phyloP scores from a whole-genome alignment of 2,113 vertebrate species.

The Tragelaphus imberbis region DNA sequence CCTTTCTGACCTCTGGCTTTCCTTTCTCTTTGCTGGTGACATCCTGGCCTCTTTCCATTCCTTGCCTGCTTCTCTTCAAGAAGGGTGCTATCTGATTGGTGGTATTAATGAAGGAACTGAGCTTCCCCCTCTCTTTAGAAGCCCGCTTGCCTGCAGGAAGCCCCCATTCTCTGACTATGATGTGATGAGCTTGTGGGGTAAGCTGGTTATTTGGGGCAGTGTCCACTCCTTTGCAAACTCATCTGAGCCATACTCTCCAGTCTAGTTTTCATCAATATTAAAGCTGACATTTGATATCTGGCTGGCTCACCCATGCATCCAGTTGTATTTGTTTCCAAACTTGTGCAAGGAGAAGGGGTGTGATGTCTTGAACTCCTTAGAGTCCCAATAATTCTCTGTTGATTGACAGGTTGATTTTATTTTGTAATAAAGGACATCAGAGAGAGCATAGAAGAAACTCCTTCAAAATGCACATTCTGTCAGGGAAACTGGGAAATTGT shows the following conservation, averaged over 20 bases:
- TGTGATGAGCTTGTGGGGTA: too few relatives aligned
- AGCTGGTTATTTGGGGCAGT: background rate
- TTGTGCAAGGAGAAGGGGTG: background rate
- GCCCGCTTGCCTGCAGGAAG: background rate
- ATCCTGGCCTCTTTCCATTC: background rate
- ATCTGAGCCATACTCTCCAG: background rate
- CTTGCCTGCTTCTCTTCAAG: background rate
- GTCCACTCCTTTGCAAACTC: background rate
- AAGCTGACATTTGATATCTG: background rate
- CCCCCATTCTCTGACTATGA: too few relatives aligned
- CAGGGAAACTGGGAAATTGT: background rate
- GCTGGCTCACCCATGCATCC: background rate
- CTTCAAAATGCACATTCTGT: background rate
- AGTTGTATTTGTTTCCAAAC: background rate
- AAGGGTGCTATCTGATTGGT: background rate
- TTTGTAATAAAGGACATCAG: background rate
- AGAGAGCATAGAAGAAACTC: background rate
- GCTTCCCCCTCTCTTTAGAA: background rate
- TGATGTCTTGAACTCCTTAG: background rate
- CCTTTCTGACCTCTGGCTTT: background rate
- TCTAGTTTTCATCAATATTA: background rate
- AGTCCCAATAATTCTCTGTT: background rate
- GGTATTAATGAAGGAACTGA: background rate
- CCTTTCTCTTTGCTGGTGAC: background rate
- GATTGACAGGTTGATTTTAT: background rate